Evolutionary conservation across 2,888 invertebrate species (phyloP).

Genomic region (Vandiemenella viatica): DNA sequence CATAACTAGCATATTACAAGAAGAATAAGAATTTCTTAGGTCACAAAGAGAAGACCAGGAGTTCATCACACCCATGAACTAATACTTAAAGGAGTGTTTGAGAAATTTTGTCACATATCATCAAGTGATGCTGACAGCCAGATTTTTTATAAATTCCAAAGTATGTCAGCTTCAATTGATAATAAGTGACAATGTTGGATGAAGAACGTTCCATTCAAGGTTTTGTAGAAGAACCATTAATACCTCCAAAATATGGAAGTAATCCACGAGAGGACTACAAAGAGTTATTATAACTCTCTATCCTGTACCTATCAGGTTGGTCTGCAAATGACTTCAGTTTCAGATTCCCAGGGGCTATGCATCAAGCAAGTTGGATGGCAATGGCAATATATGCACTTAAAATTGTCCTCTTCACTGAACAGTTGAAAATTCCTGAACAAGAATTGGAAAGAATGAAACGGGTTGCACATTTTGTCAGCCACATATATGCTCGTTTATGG

Average conservation of each 20-base stretch:
- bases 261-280: conserved; percentile 1
- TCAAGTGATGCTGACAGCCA: background rate
- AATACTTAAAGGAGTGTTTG: background rate
- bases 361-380: conserved; percentile 5
- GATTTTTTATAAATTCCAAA: background rate
- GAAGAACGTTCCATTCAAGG: background rate
- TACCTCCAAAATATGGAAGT: background rate
- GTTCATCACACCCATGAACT: background rate
- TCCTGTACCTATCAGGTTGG: conserved; percentile 4
- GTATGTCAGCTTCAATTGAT: background rate
- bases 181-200: conserved; percentile 3
- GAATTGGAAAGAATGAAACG: background rate
- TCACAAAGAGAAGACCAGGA: background rate
- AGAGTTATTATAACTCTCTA: conserved; percentile 5
- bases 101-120: background rate
- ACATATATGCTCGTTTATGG: too few relatives aligned
- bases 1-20: too few relatives aligned
- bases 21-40: background rate
- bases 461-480: background rate
- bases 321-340: conserved; percentile 7
- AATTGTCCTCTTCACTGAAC: too few relatives aligned
- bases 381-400: too few relatives aligned
- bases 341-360: conserved; percentile 6
- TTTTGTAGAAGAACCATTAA: background rate
- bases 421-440: background rate